Evolutionary conservation across 2,888 invertebrate species (phyloP), one percentile per base, ranked within the genome.

Genomic region (Lasioglossum oenotherae): DNA sequence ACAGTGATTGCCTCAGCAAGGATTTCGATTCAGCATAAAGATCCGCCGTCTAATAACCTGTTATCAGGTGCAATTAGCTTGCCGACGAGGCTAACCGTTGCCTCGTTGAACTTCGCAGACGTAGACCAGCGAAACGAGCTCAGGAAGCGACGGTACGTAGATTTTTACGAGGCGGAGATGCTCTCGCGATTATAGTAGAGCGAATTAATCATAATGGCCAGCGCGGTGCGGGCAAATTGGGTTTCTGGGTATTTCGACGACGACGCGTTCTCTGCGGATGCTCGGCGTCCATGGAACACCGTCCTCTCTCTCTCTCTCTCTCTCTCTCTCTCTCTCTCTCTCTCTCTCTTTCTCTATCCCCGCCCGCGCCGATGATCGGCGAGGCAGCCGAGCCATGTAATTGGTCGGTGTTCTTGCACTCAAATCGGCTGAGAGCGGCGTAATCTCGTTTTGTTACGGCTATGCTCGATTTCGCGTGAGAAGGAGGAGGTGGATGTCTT

Each of bases 401-500:
- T 80, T 78, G 78, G 67, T 49, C 49, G 69, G 77, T 41, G 76
- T 78, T 64, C 74, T 69, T 69, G 74, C 74, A 80, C 74, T 75
- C 27, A 80, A 57, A 80, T 69, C 64, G 74, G 64, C 74, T 41
- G 49, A 78, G 78, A 67, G 74, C 69, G 53, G 64, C 67, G 77
- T 60, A 78, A 73, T 81, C 69, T 81, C 71, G 78, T 84, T 84
- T 86, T 82, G 81, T 86, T 81, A 71, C 69, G 86, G 84, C 44
- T 76, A 71, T 44, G 80, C 41, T 49, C 77, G 71, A 81, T 89
- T 75, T 64, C 76, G 81, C 82, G 78, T 78, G 80, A 82, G 82
- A 88, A 84, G 53, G 38, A 46, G 72, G 69, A 31, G 44, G 67
- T 60, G 71, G 81, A 80, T 71, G 74, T 86, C 74, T 82, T 78